Evolutionary conservation across 23 tunicate species (phyloP), one percentile per base, ranked within the genome.

Genomic region (Trididemnum nubilum): DNA sequence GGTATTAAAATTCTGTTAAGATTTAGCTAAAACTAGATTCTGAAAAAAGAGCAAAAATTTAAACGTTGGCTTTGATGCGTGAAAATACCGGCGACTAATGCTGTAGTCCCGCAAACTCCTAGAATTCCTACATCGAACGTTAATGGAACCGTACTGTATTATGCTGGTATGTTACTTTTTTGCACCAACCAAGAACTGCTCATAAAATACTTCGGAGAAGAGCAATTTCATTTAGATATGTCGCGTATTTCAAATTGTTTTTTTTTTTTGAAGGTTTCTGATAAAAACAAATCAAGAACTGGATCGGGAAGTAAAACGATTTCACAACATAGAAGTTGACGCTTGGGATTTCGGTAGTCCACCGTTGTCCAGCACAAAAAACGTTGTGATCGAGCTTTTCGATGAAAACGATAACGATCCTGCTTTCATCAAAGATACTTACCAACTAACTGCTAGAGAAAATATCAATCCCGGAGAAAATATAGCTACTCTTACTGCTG

Each of bases 391-490:
- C 7, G 84, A 87, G 63, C 61, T 93, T 22, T 69, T 51, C 24
- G 98, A 93, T 79, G 82, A 77, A 12, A 93, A 93, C 66, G 98
- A 93, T 51, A 93, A 88, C 80, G 34, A 77, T 18, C 98, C 98
- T 1, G 64, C 63, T 24, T 93, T 93, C 44, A 64, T 32, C 19
- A 72, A 80, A 40, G 51, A 33, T 7, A 29, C n/a, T 5, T 79
- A 76, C 28, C 50, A 12, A 0, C 71, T 93, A 34, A 19, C 51
- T 18, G 98, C 84, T 32, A 77, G 81, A 2, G 98, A 93, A 65
- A 87, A 52, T 40, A 69, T 65, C 0, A 63, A 35, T 12, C 44
- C 72, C 29, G 89, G 87, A 35, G 73, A 50, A 40, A 54, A n/a
- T 21, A 76, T 88, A 4, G 78, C 79, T 0, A 38, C 23, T 32